phyloP scores from a whole-genome alignment of 2,888 invertebrate genomes.

The Galerucella nymphaeae region DNA sequence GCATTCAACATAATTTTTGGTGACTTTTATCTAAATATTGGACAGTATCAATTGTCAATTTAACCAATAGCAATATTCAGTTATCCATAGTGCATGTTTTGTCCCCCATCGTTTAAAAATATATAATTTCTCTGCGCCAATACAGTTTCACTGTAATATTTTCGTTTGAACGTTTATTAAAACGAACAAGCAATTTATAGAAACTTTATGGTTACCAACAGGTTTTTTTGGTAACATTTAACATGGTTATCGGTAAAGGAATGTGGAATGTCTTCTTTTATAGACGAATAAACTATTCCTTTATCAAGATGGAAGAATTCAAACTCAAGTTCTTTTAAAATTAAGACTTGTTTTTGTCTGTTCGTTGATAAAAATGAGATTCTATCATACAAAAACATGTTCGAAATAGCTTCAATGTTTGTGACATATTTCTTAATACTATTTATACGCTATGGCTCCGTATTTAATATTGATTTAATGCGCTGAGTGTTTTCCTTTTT shows the following conservation, averaged over 20 bases:
- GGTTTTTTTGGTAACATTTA: not conserved
- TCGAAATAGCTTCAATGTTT: not conserved
- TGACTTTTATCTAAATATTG: no score
- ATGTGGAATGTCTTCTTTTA: not conserved
- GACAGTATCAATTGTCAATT: no score
- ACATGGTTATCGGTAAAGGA: not conserved
- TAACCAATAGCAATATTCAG: no score
- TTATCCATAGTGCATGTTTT: no score
- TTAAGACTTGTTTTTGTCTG: not conserved
- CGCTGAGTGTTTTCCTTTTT: not conserved
- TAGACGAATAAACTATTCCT: not conserved
- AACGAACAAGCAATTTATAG: no score
- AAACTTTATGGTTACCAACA: not conserved
- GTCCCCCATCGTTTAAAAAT: no score
- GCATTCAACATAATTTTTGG: no score
- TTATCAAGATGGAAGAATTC: not conserved
- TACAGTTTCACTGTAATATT: no score
- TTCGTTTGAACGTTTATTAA: no score
- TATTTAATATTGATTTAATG: not conserved
- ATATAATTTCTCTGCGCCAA: no score
- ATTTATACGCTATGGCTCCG: not conserved
- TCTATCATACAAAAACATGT: not conserved
- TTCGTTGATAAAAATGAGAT: not conserved
- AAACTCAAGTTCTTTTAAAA: not conserved
- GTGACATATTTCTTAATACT: not conserved